These are phyloP conservation scores for Leucophora obtusa DNA, from an alignment of 2,888 invertebrate genomes.

Conservation along the genomic window DNA sequence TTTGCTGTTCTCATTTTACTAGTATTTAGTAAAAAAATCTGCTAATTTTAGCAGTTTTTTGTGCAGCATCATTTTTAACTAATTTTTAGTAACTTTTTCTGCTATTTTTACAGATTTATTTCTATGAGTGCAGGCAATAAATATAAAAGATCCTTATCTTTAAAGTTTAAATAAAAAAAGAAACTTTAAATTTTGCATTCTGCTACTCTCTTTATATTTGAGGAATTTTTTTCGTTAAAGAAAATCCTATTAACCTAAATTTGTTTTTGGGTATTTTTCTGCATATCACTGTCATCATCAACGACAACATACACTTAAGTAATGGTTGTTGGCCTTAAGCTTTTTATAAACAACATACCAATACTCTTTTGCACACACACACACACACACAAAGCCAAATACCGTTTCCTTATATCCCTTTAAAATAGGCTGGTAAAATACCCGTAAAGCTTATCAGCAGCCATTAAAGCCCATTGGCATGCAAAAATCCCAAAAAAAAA, in stretches of 20 bases:
- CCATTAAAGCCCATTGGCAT: constrained; percentile 65
- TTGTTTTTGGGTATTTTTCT: constrained; percentile 38
- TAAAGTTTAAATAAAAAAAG: no score
- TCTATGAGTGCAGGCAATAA: no score
- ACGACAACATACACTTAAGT: constrained; percentile 50
- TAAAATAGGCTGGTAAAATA: constrained; percentile 63
- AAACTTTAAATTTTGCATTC: no score
- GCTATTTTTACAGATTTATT: no score
- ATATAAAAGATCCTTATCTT: no score
- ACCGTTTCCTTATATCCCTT: constrained; percentile 51
- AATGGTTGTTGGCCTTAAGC: constrained; percentile 58
- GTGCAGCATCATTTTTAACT: no score
- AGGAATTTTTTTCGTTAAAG: neutral
- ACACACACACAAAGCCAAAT: neutral
- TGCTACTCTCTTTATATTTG: neutral
- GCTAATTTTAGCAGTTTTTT: no score
- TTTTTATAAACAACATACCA: constrained; percentile 55
- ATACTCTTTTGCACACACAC: constrained; percentile 18
- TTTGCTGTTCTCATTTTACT: no score
- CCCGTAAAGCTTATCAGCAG: constrained; percentile 66
- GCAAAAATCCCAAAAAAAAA: constrained; percentile 33
- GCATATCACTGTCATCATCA: constrained; percentile 61
- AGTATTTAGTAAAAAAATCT: no score
- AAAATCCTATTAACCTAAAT: constrained; percentile 62
- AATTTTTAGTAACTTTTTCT: no score